Conservation (phyloP, 2,888 invertebrate species). For the Synergus gifuensis region DNA sequence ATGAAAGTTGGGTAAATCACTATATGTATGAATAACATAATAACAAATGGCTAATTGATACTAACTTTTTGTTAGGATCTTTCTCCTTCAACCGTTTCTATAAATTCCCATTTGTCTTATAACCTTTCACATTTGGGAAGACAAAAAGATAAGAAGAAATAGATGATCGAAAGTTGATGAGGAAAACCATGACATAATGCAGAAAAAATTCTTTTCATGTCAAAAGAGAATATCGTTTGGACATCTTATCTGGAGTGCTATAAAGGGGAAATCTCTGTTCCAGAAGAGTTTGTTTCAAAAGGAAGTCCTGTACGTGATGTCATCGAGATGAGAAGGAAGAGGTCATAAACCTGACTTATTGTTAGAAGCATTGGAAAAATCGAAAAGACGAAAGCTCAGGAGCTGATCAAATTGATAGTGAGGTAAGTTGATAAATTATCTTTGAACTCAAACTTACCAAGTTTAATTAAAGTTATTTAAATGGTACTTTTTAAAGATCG, state of each 20-base stretch:
- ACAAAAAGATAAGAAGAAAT: background rate
- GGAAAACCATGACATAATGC: background rate
- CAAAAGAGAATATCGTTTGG: background rate
- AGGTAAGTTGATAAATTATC: background rate
- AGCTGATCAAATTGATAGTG: background rate
- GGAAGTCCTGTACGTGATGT: slow-evolving; percentile 20
- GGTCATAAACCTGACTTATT: slow-evolving; percentile 7
- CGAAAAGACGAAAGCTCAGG: background rate
- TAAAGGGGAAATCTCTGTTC: slow-evolving; percentile 19
- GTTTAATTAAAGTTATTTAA: too few relatives aligned
- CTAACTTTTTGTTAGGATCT: background rate
- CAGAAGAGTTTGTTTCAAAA: slow-evolving; percentile 20
- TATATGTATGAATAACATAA: background rate
- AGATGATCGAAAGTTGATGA: background rate
- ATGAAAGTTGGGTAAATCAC: slow-evolving; percentile 29
- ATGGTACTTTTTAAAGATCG: too few relatives aligned
- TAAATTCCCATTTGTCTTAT: background rate
- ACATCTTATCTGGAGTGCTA: slow-evolving; percentile 16
- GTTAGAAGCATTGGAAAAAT: slow-evolving; percentile 8
- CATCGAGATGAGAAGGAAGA: slow-evolving; percentile 1
- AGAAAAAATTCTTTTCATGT: slow-evolving; percentile 7
- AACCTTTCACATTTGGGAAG: background rate
- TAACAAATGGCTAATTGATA: background rate
- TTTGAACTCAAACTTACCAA: background rate
- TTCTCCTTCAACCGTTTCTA: background rate